phyloP scores from a whole-genome alignment of 1,140 invertebrate genomes.

The Drosophila sp. region DNA sequence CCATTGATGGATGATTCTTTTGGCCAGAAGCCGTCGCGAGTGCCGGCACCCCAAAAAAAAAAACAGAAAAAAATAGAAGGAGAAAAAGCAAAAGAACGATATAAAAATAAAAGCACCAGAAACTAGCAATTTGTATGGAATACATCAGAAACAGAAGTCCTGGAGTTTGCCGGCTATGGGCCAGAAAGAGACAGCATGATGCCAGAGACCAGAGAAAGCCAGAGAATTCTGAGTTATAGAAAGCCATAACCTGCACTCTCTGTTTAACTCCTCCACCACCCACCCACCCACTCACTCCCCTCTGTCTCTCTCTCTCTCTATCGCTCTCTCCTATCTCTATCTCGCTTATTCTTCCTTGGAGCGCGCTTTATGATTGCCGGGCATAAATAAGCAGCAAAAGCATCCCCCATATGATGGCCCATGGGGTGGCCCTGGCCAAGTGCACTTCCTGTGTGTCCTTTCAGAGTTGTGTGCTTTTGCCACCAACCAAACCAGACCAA shows the following conservation, averaged over 20 bases:
- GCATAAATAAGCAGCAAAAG: slow-evolving; percentile 78
- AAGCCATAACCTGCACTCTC: slow-evolving; percentile 76
- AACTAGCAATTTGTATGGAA: slow-evolving; percentile 80
- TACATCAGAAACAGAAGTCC: slow-evolving; percentile 64
- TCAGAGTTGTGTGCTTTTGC: slow-evolving; percentile 44
- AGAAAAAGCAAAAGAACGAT: background rate
- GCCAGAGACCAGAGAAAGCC: slow-evolving; percentile 20
- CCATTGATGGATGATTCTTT: slow-evolving; percentile 81
- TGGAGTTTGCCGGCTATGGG: slow-evolving; percentile 32
- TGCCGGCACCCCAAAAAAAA: slow-evolving; percentile 4
- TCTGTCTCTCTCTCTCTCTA: slow-evolving; percentile 34
- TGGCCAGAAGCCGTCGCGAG: slow-evolving; percentile 43
- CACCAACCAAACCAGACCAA: slow-evolving; percentile 42
- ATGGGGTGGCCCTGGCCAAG: slow-evolving; percentile 67
- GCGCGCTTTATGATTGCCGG: slow-evolving; percentile 77
- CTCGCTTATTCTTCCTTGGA: slow-evolving; percentile 23
- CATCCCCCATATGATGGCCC: slow-evolving; percentile 60
- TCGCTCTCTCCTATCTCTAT: background rate
- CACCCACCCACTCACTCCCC: background rate
- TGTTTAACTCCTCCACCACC: slow-evolving; percentile 13
- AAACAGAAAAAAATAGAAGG: background rate
- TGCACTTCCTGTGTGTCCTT: slow-evolving; percentile 73
- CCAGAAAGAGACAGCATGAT: slow-evolving; percentile 65
- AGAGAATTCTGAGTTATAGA: slow-evolving; percentile 70
- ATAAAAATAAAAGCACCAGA: slow-evolving; percentile 73